Base-by-base conservation (phyloP, 2,888 invertebrate genomes). In the Archips crataeganus region DNA sequence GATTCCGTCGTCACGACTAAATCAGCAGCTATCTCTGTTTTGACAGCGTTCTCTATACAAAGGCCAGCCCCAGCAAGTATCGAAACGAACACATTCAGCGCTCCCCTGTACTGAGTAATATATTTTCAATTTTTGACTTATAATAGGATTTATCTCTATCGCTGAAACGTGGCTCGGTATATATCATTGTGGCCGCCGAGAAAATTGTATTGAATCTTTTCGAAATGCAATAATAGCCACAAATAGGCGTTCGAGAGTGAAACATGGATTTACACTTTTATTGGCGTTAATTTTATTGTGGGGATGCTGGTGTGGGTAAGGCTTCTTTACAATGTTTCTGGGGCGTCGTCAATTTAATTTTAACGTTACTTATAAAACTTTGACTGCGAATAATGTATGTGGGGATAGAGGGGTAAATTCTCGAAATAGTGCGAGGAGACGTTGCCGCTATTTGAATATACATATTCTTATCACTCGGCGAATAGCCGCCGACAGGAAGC, bases 41-140 rank as follows among this genome's bases (percentile, higher is more conserved):
- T 91, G 85, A 84, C 90, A 92, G 90, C 75, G 80, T 85, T 80
- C 85, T 86, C 89, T 86, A 86, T 86, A 88, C 86, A 88, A 87
- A 85, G 85, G 84, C 80, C 82, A 78, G 77, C 78, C 82, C 68
- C 82, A 77, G 80, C 81, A 83, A 85, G 85, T 86, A 90, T 88
- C 86, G 87, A 81, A 83, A 81, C 81, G 80, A 79, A 79, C 78
- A 77, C 80, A 80, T 78, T 79, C 78, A 80, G 76, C 83, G 82
- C 84, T 85, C 85, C 90, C 89, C 89, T 85, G 84, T 85, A 82
- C 57, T 80, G 84, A 84, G 90, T 91, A 90, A 93, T 93, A 92
- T 91, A 92, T 93, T 91, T 93, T 92, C 92, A 92, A 94, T 93
- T 93, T 94, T 90, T 90, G 86, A 86, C 87, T 87, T 85, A 87